phyloP scores from a whole-genome alignment of 1,140 invertebrate genomes.

The Cheumatopsyche charites region DNA sequence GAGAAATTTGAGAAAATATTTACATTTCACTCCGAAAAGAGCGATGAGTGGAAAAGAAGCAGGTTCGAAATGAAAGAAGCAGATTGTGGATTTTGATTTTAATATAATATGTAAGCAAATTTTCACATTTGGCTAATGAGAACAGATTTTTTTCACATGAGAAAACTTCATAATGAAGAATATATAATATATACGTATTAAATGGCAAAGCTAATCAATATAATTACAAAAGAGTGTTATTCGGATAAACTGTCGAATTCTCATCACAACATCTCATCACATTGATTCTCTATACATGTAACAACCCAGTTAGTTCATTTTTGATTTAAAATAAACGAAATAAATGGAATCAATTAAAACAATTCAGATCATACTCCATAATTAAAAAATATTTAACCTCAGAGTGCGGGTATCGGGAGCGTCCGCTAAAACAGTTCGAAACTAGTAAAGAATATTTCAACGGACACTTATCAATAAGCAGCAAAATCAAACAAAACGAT shows the following conservation, averaged over 20 bases:
- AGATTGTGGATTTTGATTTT: conserved; percentile 9
- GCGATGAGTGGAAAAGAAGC: too few species aligned
- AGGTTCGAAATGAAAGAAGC: too few species aligned
- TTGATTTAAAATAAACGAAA: background rate
- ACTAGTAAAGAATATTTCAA: too few species aligned
- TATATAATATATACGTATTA: conserved; percentile 37
- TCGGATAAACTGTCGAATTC: background rate
- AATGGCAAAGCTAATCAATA: conserved; percentile 40
- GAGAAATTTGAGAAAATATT: too few species aligned
- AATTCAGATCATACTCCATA: background rate
- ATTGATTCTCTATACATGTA: background rate
- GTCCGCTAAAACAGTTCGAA: too few species aligned
- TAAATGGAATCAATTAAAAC: background rate
- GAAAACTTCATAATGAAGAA: conserved; percentile 37
- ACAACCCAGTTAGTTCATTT: background rate
- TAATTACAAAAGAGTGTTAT: conserved; percentile 19
- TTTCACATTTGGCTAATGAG: conserved; percentile 42
- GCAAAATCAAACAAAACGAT: too few species aligned
- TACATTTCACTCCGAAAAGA: too few species aligned
- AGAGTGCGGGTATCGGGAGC: too few species aligned
- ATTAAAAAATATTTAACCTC: too few species aligned
- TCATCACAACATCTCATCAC: background rate
- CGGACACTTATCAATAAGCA: too few species aligned
- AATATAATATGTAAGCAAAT: conserved; percentile 40
- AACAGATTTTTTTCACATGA: conserved; percentile 31